These are phyloP conservation scores for Sardinella longiceps DNA, from an alignment of 2,797 vertebrate species.

Conservation along the genomic window DNA sequence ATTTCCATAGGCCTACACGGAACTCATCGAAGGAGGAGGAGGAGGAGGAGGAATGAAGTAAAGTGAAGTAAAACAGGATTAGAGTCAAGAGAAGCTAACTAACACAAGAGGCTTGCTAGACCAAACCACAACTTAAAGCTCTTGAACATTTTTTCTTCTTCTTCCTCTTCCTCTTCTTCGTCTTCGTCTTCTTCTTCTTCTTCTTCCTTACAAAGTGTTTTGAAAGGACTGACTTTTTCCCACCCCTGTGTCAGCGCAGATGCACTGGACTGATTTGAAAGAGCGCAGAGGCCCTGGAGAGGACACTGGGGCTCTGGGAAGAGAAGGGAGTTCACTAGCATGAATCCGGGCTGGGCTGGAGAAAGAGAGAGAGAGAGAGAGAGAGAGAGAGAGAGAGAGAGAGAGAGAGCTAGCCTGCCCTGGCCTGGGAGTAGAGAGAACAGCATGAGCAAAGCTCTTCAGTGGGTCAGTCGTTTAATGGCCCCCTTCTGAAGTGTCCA, in stretches of 20 bases:
- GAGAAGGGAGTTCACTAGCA: neutral
- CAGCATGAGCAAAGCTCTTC: neutral
- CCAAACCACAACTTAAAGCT: no score
- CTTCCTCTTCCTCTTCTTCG: no score
- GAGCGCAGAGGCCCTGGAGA: neutral
- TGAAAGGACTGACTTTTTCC: neutral
- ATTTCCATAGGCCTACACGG: no score
- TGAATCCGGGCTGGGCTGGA: neutral
- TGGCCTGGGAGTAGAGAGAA: neutral
- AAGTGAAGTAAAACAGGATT: no score
- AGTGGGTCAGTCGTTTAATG: neutral
- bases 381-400: neutral
- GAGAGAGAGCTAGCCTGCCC: neutral
- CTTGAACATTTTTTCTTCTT: no score
- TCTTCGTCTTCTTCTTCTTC: neutral
- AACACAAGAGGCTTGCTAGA: no score
- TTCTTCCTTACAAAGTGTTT: neutral
- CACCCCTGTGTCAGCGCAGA: neutral
- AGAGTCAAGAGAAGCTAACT: no score
- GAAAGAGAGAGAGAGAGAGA: neutral
- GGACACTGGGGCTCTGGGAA: neutral
- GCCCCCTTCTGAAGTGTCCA: neutral
- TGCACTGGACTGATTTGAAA: neutral
- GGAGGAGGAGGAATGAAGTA: no score
- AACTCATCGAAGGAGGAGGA: no score